Percentiles rank a stretch among this genome's conserved stretches.
These are phyloP conservation scores for Neoarius graeffei DNA, from an alignment of 2,113 vertebrate genomes.

Conservation along the genomic window DNA sequence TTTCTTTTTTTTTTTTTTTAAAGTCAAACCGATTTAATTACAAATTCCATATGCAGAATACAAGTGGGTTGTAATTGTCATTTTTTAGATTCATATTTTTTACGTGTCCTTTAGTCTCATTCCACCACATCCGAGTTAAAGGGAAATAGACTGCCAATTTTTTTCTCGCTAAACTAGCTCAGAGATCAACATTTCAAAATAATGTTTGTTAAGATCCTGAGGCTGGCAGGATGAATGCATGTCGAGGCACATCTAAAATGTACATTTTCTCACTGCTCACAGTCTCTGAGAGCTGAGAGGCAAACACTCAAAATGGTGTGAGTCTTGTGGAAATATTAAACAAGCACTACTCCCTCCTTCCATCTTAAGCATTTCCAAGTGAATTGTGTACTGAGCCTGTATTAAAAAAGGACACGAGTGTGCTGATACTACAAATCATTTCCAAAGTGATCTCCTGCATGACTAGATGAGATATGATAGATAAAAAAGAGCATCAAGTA, in stretches of 20 bases:
- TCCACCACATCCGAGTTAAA: background rate
- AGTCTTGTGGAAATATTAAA: constrained; percentile 17
- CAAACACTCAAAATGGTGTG: constrained; percentile 24
- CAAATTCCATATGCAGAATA: background rate
- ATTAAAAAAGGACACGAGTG: constrained; percentile 7
- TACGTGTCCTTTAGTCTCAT: background rate
- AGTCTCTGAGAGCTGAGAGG: background rate
- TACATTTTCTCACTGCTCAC: background rate
- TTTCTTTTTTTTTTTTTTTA: background rate
- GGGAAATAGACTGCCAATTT: background rate
- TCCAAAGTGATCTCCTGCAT: constrained; percentile 33
- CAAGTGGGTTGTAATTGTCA: background rate
- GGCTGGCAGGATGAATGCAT: background rate
- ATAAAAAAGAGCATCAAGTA: constrained; percentile 2
- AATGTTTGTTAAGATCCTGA: background rate
- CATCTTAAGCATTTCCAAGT: constrained; percentile 28
- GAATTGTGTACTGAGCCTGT: background rate
- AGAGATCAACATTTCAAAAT: background rate
- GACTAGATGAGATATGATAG: constrained; percentile 16
- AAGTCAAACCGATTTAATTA: background rate
- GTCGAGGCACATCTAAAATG: constrained; percentile 1
- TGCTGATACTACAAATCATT: constrained; percentile 30
- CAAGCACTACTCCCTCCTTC: constrained; percentile 9
- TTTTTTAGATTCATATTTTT: background rate
- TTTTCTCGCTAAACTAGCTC: background rate